These are phyloP conservation scores for Ecdyonurus torrentis DNA, from an alignment of 2,888 invertebrate genomes.

Conservation along the genomic window DNA sequence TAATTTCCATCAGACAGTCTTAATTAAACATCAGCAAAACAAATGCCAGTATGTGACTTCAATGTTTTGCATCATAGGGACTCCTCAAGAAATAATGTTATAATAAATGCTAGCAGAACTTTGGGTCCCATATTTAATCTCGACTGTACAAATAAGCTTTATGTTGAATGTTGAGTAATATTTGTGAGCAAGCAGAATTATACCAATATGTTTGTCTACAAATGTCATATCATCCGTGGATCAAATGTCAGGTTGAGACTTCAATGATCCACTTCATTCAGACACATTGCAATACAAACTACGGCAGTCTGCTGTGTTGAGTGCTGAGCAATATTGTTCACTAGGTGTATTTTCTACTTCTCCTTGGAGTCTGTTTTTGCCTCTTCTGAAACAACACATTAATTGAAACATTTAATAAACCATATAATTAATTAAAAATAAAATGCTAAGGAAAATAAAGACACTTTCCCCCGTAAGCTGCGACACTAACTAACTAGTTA, in stretches of 20 bases:
- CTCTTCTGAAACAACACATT: not conserved
- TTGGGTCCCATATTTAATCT: no score
- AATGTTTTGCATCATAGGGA: not conserved
- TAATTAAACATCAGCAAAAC: not conserved
- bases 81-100: no score
- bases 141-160: no score
- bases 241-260: not conserved
- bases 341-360: not conserved
- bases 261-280: not conserved
- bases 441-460: no score
- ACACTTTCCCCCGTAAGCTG: no score
- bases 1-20: no score
- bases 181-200: no score
- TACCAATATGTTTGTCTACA: not conserved
- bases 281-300: not conserved
- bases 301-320: not conserved
- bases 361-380: not conserved
- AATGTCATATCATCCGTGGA: not conserved
- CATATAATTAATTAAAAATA: no score
- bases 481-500: no score
- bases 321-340: not conserved
- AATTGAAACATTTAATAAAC: no score
- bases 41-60: not conserved
- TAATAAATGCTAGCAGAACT: no score
- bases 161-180: no score